Conservation (phyloP, 2,888 invertebrate species). For the Rhagium mordax region DNA sequence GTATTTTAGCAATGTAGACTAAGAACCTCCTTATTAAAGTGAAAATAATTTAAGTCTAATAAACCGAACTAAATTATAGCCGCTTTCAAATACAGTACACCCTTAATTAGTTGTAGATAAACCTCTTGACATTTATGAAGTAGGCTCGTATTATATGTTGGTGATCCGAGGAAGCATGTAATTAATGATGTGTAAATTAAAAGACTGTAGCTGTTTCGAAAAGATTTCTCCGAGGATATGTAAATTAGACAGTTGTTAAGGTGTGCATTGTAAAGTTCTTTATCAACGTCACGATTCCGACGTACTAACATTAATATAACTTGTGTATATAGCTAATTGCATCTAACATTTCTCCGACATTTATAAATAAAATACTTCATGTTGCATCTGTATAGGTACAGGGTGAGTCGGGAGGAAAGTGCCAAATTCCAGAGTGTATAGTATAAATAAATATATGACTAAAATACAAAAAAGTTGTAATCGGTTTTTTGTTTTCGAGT, state of each 20-base stretch:
- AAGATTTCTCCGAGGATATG: conserved; percentile 69
- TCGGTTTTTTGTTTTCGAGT: too few species aligned
- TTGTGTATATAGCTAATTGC: conserved; percentile 59
- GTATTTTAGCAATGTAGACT: conserved; percentile 60
- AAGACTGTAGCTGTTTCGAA: conserved; percentile 68
- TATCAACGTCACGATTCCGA: conserved; percentile 65
- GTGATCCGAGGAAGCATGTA: conserved; percentile 56
- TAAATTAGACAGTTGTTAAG: conserved; percentile 69
- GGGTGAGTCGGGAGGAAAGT: too few species aligned
- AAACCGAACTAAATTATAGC: conserved; percentile 64
- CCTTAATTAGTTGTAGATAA: conserved; percentile 67
- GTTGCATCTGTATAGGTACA: too few species aligned
- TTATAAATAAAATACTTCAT: conserved; percentile 46
- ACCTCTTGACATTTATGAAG: conserved; percentile 67
- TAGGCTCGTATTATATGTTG: conserved; percentile 50
- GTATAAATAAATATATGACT: too few species aligned
- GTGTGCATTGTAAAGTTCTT: conserved; percentile 67
- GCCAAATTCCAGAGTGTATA: too few species aligned
- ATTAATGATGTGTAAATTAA: conserved; percentile 69
- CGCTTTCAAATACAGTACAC: conserved; percentile 66
- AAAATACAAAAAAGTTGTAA: too few species aligned
- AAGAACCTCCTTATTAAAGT: conserved; percentile 62
- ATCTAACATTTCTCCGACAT: conserved; percentile 54
- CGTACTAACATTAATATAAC: conserved; percentile 60
- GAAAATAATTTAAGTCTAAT: conserved; percentile 57